Evolutionary conservation across 2,797 vertebrate species (phyloP), one percentile per base, ranked within the genome.

Genomic region (Parauchenoglanis punctatus): DNA sequence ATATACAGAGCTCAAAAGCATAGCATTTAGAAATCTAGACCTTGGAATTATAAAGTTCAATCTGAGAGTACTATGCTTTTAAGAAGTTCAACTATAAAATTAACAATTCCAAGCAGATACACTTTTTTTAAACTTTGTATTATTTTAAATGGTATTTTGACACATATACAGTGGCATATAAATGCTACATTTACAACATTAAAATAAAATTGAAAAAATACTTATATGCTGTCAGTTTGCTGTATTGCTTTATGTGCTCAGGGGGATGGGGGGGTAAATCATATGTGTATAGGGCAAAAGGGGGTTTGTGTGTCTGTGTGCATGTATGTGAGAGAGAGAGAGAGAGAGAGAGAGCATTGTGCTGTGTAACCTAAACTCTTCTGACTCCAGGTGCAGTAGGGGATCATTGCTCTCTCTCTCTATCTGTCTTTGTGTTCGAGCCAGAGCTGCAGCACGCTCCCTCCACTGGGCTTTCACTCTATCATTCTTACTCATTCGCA

Each of bases 331-430:
- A 85, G 52, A 86, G 82, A 81, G 63, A 63, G 72, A 83, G 59
- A 68, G 77, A 88, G 81, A 84, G 63, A 86, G 84, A 63, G 63
- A 23, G 35, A 65, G 56, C n/a, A 84, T 67, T 75, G 81, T 84
- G 25, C 61, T 68, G 83, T 91, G 91, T 92, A 92, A 92, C 85
- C 88, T 89, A 90, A 91, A 86, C 91, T 90, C 87, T 87, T 84
- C 77, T 84, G 82, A 88, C 68, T 91, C 91, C 91, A 92, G 90
- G 91, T 91, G 91, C 91, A 90, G 88, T 73, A 87, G 70, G 85
- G 87, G 87, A 90, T 91, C 88, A 85, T 84, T 86, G 85, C 80
- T 65, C 65, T 88, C 67, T 88, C 54, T 67, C 18, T 84, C 68
- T 84, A 5, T 83, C 83, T 84, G 20, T 84, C 73, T 87, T 87